Evolutionary conservation across 1,140 invertebrate genomes (phyloP), one percentile per base, ranked within the genome.

Genomic region (Magallana gigas): DNA sequence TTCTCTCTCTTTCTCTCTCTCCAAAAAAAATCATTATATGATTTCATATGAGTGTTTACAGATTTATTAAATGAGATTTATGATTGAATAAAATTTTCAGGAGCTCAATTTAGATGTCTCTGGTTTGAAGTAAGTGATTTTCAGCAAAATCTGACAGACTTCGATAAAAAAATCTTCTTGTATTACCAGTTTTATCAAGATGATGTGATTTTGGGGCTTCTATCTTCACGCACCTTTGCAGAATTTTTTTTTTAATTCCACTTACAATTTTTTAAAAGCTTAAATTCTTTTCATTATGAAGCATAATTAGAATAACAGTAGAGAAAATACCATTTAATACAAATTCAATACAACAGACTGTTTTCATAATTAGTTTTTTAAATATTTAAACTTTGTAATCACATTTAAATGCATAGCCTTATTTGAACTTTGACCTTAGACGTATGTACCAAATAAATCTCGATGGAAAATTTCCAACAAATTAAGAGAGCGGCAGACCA

Each of bases 341-440:
- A 48, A 48, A 48, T 48, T 48, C 36, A 48, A 48, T 48, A 48
- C 36, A 48, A 48, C 5, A 48, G 3, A 48, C 36, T 48, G 36
- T 48, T 5, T 48, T 5, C 36, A 48, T 2, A 48, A 48, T 64
- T 64, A n/a, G 60, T 64, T 64, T 64, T 64, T 76, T 11, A 12
- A 3, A 76, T 29, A 76, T 76, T 76, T 76, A 76, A 76, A 76
- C 36, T 48, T 48, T 18, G 68, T 29, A 76, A 76, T 76, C 23
- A 76, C 68, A 76, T 76, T 76, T 76, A 76, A 76, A 76, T 76
- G 68, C 68, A 76, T 76, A 76, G 68, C 68, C 68, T 76, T 76
- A 76, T 76, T 76, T 76, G 18, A 76, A 76, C 68, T 76, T 76
- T 76, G 68, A 76, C 68, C 68, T 76, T 76, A 76, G 68, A 29